phyloP scores from a whole-genome alignment of 1,140 invertebrate genomes.

The Paraescarpia echinospica region DNA sequence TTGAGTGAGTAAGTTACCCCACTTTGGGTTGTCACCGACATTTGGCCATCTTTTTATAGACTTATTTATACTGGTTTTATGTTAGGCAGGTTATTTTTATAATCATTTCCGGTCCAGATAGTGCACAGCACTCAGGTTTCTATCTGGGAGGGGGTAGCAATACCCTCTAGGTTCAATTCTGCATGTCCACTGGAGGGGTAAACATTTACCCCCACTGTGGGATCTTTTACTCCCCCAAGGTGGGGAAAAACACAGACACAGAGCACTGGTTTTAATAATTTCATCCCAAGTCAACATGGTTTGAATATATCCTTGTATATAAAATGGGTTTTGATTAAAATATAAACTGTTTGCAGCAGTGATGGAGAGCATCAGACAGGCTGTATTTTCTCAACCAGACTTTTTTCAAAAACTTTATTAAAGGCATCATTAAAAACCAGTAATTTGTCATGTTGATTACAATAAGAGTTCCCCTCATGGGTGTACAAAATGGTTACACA shows the following conservation, averaged over 20 bases:
- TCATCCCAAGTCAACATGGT: background rate
- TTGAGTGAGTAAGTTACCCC: too few relatives aligned
- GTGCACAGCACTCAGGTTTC: background rate
- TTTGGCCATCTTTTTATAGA: background rate
- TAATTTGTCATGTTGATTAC: too few relatives aligned
- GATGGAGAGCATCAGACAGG: background rate
- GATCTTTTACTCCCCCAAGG: background rate
- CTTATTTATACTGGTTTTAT: background rate
- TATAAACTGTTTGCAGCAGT: background rate
- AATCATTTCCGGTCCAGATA: background rate
- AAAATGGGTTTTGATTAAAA: background rate
- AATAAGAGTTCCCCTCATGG: too few relatives aligned
- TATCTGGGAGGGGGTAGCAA: background rate
- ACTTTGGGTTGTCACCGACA: background rate
- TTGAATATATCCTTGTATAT: background rate
- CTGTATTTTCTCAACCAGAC: background rate
- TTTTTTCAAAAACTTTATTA: background rate
- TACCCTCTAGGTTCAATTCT: background rate
- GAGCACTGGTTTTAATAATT: background rate
- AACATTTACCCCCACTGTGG: background rate
- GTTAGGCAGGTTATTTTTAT: background rate
- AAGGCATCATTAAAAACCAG: too few relatives aligned
- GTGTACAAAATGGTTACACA: too few relatives aligned
- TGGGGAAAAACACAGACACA: background rate
- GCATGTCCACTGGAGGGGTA: background rate